Conservation (phyloP, 1,140 invertebrate species). For the Paraescarpia echinospica region DNA sequence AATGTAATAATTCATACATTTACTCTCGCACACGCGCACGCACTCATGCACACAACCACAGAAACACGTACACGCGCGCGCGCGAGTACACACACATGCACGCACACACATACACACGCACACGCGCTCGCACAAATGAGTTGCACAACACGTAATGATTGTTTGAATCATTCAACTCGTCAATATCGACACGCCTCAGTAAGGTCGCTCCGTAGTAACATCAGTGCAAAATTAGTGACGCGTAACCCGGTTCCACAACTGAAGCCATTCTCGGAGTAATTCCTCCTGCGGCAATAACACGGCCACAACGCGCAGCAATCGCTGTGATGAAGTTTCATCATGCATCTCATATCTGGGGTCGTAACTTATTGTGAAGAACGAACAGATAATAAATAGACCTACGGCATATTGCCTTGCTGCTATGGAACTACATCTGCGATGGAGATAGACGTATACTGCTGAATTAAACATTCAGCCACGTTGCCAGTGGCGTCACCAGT, state of each 20-base stretch:
- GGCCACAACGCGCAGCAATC: neutral
- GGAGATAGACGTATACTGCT: neutral
- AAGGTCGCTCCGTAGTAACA: neutral
- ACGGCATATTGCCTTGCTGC: neutral
- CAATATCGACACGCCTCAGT: neutral
- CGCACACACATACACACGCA: neutral
- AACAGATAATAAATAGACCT: neutral
- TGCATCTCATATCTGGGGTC: neutral
- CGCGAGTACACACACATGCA: neutral
- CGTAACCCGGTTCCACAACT: neutral
- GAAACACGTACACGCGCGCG: constrained; percentile 1
- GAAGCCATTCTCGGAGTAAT: neutral
- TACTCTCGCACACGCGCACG: neutral
- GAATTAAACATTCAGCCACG: neutral
- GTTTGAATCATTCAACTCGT: constrained; percentile 16
- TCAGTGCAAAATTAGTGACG: neutral
- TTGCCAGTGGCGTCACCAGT: neutral
- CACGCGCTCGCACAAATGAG: neutral
- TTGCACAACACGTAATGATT: neutral
- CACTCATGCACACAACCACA: constrained; percentile 6
- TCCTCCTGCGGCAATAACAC: neutral
- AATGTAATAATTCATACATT: too few relatives aligned
- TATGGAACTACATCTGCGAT: too few relatives aligned
- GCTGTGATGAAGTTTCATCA: neutral
- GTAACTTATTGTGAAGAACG: neutral